Base-by-base conservation (phyloP, 2,797 vertebrate species). In the Coregonus ussuriensis region DNA sequence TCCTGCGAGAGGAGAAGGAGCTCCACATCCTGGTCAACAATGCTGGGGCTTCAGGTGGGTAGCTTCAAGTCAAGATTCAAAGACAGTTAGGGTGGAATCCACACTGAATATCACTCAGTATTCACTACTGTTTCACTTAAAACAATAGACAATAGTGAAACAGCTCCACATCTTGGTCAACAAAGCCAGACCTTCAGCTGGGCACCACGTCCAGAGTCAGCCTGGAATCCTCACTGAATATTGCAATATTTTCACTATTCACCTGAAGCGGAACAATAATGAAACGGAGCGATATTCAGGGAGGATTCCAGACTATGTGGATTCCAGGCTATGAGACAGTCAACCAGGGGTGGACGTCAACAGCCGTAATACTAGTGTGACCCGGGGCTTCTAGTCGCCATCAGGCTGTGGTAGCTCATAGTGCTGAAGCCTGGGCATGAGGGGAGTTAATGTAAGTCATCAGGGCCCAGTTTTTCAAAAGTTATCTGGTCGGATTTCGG, bases 1-100 rank as follows among this genome's bases (percentile, higher is more conserved):
- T 97, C 80, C 87, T 94, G 1, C 41, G 80, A 21, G 90, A 96
- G 70, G 95, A 95, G 84, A 82, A 89, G 74, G 88, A 90, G 0
- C 92, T 97, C 18, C 93, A 98, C 7, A 94, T 98, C 73, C 91
- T 97, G 0, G 90, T 97, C 21, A 98, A 97, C 86, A 97, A 97
- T 0, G 96, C 96, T 0, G 97, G 81, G 0, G 82, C 85, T 16
- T 92, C 93, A 77, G 96, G 96, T 97, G 68, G 63, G 75, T 25
- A 16, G 41, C 41, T 47, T 21, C 59, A 6, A 1, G 4, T n/a
- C 5, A 7, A 21, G 53, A n/a, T 59, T 18, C 18, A 59, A 59
- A 59, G 18, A 21, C 56, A 18, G 6, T 15, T n/a, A 2, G 18
- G 14, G 18, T 21, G 56, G 56, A 59, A 59, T 59, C 59, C 59